Base-by-base conservation (phyloP, 2,113 vertebrate species). In the Pongo pygmaeus region DNA sequence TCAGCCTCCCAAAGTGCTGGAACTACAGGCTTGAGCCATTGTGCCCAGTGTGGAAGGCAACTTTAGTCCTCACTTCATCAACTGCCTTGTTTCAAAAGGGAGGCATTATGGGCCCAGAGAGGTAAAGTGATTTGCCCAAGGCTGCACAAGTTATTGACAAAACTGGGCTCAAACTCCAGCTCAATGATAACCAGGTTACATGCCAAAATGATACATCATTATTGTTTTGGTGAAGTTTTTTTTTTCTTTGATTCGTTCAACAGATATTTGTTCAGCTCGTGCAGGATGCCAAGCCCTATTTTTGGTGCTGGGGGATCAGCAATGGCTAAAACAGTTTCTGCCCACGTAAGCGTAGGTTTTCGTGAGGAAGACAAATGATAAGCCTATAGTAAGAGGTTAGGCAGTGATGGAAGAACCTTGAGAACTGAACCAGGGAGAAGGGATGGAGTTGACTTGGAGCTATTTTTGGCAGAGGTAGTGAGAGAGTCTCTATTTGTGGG, bases 91-190 rank as follows among this genome's bases (percentile, higher is more conserved):
- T 85, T 91, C 32, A 79, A 57, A 59, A 90, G 35, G 35, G 69
- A 92, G 52, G n/a, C 32, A 16, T 16, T 83, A 50, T 38, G 25
- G 16, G 5, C 59, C 55, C 52, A 61, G 69, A 84, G 20, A 80
- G 35, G 27, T 90, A 38, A 95, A 75, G 11, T 72, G 83, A 89
- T 89, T 92, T 91, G 61, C 12, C 11, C 23, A 93, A 96, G 90
- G 50, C 72, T n/a, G 69, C n/a, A 50, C 16, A 61, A 46, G 35
- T 74, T 89, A 67, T 32, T 57, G 77, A 83, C 55, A 94, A 67
- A 93, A 69, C 25, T 84, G 52, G 50, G 27, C 35, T 69, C n/a
- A 43, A 14, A 89, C 52, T 4, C 22, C 6, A 43, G 20, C 50
- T 72, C 61, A 30, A 20, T 1, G 55, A n/a, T 79, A 4, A 7